Evolutionary conservation across 2,888 invertebrate species (phyloP).

Genomic region (Calliphora vomitoria): DNA sequence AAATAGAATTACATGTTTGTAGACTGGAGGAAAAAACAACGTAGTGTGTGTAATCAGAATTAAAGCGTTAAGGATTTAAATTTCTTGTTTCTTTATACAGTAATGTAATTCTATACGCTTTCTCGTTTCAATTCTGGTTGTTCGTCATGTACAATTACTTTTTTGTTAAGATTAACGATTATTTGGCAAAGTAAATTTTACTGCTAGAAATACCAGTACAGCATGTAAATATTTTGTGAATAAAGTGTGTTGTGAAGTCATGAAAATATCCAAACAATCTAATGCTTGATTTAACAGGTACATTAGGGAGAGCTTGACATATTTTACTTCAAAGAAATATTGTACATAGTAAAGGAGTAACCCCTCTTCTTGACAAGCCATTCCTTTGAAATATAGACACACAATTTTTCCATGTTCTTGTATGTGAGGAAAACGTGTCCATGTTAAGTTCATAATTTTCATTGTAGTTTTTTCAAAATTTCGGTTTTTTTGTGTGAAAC

Average conservation of each 20-base stretch:
- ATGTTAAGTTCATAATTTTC: too few species aligned
- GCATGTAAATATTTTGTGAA: too few species aligned
- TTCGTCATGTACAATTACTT: not conserved
- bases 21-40: not conserved
- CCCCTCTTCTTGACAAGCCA: too few species aligned
- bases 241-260: too few species aligned
- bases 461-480: too few species aligned
- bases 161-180: not conserved
- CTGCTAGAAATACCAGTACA: too few species aligned
- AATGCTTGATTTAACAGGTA: slow-evolving; percentile 29
- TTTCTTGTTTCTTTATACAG: not conserved
- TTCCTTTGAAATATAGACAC: too few species aligned
- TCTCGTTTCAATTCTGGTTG: slow-evolving; percentile 3
- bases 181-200: too few species aligned
- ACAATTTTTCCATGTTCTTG: too few species aligned
- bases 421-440: too few species aligned
- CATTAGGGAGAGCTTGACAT: not conserved
- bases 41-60: slow-evolving; percentile 26
- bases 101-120: not conserved
- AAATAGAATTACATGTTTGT: slow-evolving; percentile 1
- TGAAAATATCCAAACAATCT: slow-evolving; percentile 1
- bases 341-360: not conserved
- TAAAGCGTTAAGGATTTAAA: not conserved
- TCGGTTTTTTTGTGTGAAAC: too few species aligned
- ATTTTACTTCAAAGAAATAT: not conserved